Conservation (phyloP, 2,797 vertebrate genomes). For the Melanotaenia maccullochi region DNA sequence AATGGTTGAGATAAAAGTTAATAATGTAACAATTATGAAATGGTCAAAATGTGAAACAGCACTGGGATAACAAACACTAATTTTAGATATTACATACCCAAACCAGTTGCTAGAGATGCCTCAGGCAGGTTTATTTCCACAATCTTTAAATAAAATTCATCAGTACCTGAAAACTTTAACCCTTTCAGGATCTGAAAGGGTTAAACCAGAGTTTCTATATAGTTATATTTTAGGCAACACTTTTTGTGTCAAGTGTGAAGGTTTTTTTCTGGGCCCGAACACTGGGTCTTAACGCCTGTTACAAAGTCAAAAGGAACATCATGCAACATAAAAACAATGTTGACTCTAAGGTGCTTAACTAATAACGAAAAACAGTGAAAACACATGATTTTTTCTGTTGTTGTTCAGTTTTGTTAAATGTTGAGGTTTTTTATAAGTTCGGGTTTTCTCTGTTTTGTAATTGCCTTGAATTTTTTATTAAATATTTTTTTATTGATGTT, state of each 20-base stretch:
- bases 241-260: not conserved
- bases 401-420: not conserved
- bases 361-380: not conserved
- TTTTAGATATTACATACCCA: no score
- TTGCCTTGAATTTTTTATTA: not conserved
- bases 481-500: not conserved
- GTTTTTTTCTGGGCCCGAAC: not conserved
- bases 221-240: no score
- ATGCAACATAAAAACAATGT: conserved; percentile 4
- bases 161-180: no score
- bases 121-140: no score
- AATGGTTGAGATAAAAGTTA: no score
- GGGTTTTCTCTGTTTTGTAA: not conserved
- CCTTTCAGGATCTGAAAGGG: no score
- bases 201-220: no score
- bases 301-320: conserved; percentile 25
- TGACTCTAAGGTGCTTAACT: not conserved
- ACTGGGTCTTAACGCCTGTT: not conserved
- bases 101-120: no score
- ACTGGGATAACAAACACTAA: no score
- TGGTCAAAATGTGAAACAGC: no score
- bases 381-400: no score
- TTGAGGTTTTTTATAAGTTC: not conserved
- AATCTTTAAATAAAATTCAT: no score
- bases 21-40: not conserved